These are phyloP conservation scores for Aegithalos caudatus DNA, from an alignment of 2,113 vertebrate species.

Conservation along the genomic window DNA sequence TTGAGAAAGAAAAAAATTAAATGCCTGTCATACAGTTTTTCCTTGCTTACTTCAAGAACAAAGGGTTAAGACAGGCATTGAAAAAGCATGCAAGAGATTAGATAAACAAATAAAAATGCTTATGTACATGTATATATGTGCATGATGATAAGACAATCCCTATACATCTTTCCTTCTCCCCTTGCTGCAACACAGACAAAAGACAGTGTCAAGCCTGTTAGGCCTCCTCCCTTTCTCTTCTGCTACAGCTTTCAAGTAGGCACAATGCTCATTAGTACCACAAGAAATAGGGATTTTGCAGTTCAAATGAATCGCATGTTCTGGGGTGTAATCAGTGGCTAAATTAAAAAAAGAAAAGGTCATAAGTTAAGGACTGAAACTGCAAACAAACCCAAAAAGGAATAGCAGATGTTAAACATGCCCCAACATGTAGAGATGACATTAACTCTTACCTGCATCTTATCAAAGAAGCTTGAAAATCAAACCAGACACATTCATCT, in stretches of 20 bases:
- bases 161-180: not conserved
- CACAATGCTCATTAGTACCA: constrained; percentile 1
- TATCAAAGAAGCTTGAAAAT: not conserved
- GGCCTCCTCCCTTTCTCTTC: not conserved
- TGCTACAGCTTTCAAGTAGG: not conserved
- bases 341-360: not conserved
- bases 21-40: constrained; percentile 12
- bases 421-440: not conserved
- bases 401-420: not conserved
- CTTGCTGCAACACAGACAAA: not conserved
- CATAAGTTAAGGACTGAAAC: constrained; percentile 10
- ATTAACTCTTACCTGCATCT: not conserved
- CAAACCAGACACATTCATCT: not conserved
- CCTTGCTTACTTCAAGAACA: constrained; percentile 21
- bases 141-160: not conserved
- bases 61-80: constrained; percentile 8
- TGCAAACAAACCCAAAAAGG: not conserved
- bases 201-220: not conserved
- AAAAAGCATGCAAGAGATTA: constrained; percentile 5
- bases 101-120: constrained; percentile 16
- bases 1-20: not conserved
- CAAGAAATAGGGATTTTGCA: constrained; percentile 4
- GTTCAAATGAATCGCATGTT: constrained; percentile 2
- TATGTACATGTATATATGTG: not conserved
- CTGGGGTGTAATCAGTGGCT: not conserved